Evolutionary conservation across 2,113 vertebrate species (phyloP), one percentile per base, ranked within the genome.

Genomic region (Centropus bengalensis): DNA sequence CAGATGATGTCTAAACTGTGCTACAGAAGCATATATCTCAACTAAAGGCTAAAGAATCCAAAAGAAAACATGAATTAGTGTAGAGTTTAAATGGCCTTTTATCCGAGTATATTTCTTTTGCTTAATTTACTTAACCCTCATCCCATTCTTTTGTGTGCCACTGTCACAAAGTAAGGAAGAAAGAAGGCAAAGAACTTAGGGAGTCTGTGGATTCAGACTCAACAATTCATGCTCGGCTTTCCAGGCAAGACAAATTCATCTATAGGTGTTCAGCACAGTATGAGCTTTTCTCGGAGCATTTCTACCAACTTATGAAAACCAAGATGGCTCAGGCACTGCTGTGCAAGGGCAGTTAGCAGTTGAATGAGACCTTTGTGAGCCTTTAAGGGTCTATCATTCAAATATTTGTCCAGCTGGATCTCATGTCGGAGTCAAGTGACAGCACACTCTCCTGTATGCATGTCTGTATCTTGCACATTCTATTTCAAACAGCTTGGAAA

Each of bases 351-450:
- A 76, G 44, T 52, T 66, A 73, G 23, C 5, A 74, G 17, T 10
- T 69, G 18, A 38, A 70, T 51, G 54, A 90, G 42, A 80, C 12
- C 26, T 69, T 71, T 89, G 82, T 69, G 49, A 80, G 30, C 14
- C 30, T 89, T 27, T 62, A 36, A 85, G 40, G 17, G 26, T 66
- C 30, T 86, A 26, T 59, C 9, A 59, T 51, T 52, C 66, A 88
- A 95, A 81, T 92, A 86, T 91, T 88, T 91, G 26, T 82, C 82
- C 79, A 91, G 64, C 87, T 89, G 89, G 55, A 42, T 81, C 64
- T 77, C n/a, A 32, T 28, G 19, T 66, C 45, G 45, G 59, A 77
- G 14, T 45, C 82, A 2, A 23, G 44, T 54, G 78, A 82, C 83
- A 79, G 73, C 51, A 82, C 2, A 5, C 11, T 71, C 27, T 86